phyloP scores from a whole-genome alignment of 2,797 vertebrate species.

The Apodemus agrarius region DNA sequence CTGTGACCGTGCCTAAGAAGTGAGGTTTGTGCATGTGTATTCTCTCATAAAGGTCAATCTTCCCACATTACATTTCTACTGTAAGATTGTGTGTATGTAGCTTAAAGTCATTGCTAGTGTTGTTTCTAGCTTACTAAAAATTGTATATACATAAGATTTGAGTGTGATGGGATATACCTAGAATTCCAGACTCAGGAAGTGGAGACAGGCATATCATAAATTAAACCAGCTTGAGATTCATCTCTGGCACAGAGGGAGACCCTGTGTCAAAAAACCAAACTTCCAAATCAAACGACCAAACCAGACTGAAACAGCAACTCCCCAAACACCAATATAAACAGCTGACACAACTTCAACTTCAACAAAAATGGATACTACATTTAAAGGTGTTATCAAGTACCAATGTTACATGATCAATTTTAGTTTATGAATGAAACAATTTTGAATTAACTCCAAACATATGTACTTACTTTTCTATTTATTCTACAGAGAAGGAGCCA shows the following conservation, averaged over 20 bases:
- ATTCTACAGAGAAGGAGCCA: neutral
- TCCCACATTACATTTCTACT: neutral
- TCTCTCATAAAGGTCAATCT: neutral
- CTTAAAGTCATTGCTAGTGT: neutral
- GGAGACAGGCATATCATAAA: no score
- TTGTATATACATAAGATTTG: neutral
- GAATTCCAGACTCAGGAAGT: neutral
- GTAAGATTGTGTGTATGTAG: neutral
- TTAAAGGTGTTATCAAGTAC: neutral
- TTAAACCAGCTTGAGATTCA: neutral
- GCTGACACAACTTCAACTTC: neutral
- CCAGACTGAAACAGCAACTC: neutral
- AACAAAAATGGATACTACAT: neutral
- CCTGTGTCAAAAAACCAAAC: neutral
- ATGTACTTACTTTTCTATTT: neutral
- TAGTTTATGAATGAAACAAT: neutral
- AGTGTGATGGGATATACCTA: neutral
- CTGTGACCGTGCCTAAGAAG: no score
- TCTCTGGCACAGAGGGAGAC: neutral
- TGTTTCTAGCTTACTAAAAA: neutral
- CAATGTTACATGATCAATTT: neutral
- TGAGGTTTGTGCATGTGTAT: neutral
- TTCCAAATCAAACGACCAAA: no score
- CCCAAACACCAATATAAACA: neutral
- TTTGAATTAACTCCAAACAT: neutral